Base-by-base conservation (phyloP, 2,797 vertebrate genomes). In the Sorex maritimensis region DNA sequence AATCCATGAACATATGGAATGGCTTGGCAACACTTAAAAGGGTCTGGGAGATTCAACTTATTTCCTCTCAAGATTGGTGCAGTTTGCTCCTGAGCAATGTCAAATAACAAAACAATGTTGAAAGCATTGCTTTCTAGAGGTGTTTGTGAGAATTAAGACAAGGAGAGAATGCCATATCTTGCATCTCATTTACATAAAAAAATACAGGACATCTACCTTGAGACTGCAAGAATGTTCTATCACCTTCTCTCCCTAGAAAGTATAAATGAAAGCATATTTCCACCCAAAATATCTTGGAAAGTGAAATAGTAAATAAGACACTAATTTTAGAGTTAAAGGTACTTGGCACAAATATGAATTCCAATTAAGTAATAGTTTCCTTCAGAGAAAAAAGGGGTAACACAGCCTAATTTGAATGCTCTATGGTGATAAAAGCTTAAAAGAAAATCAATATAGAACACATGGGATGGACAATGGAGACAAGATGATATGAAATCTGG, bases 311-410 rank as follows among this genome's bases (percentile, higher is more conserved):
- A 75, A 6, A 72, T 84, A 13, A 9, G 28, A 58, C 78, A 86
- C 68, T 90, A 17, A 15, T 74, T 92, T 94, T 78, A 26, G 26
- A 24, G 68, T 87, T 55, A 71, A 41, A 38, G 55, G 88, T 55
- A 11, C 75, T 90, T 52, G 26, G 61, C 58, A 14, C 84, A 84
- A 90, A 67, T 94, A 78, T 75, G 58, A 90, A 94, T 95, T 68
- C 95, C 96, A 86, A 92, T 77, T 30, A 71, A 85, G 34, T 46
- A 69, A 38, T 10, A n/a, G 26, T 34, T 95, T 84, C 95, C 44
- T 95, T 84, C 95, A 46, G 23, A 41, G 26, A 88, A 92, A 68
- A 78, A 93, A 79, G 46, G 34, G 80, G 55, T 84, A 49, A 23
- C 80, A 72, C 72, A 94, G 30, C 28, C 30, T 4, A 9, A 55